These are phyloP conservation scores for Bucorvus abyssinicus DNA, from an alignment of 2,797 vertebrate species.

Conservation along the genomic window DNA sequence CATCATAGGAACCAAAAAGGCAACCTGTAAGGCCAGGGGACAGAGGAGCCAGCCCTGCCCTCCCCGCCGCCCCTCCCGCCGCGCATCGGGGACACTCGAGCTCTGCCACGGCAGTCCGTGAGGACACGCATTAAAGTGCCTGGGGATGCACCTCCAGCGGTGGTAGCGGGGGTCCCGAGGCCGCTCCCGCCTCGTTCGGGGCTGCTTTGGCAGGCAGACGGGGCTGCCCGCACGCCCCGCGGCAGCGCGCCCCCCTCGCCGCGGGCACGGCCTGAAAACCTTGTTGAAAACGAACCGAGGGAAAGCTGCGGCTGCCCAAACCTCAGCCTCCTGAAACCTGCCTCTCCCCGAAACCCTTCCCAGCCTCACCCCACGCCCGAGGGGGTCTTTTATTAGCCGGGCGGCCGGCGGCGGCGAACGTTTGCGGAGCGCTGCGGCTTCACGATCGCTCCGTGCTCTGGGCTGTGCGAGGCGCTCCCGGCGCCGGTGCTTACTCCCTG, in stretches of 20 bases:
- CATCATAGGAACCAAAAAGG: neutral
- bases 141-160: accelerated
- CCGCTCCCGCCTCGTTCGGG: neutral
- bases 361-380: neutral
- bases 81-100: neutral
- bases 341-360: neutral
- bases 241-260: neutral
- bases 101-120: neutral
- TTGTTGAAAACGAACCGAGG: neutral
- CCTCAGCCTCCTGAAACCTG: neutral
- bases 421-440: no score
- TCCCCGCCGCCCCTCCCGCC: neutral
- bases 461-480: neutral
- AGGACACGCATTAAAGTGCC: neutral
- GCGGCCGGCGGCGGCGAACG: neutral
- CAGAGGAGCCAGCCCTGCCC: neutral
- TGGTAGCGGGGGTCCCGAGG: accelerated
- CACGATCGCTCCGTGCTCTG: neutral
- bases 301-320: neutral
- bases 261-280: neutral
- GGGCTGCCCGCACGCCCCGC: neutral
- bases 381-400: neutral
- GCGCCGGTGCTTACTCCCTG: neutral
- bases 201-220: neutral
- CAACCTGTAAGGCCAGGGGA: neutral